Conservation (phyloP, 2,113 vertebrate species). For the Syrmaticus mikado region DNA sequence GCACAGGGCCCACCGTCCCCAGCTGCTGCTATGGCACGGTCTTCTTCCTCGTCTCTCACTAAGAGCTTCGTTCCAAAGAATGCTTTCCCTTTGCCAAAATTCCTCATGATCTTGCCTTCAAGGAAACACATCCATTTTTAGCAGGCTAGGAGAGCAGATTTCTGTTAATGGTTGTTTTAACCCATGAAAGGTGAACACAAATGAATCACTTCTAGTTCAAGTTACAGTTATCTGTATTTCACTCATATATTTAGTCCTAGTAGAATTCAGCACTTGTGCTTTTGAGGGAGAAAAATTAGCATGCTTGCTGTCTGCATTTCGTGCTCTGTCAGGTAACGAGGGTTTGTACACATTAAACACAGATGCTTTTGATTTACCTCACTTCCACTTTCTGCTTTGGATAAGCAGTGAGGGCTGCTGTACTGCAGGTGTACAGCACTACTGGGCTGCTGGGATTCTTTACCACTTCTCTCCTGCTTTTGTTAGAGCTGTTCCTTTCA, state of each 20-base stretch:
- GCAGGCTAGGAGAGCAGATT: conserved; percentile 1
- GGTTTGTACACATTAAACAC: background rate
- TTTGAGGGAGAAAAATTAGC: background rate
- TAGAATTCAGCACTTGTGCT: background rate
- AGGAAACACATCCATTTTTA: conserved; percentile 61
- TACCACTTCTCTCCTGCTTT: background rate
- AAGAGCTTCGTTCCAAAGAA: conserved; percentile 61
- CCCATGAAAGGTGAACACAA: background rate
- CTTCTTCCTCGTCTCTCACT: conserved; percentile 19
- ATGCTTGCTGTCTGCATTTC: background rate
- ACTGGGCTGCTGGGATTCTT: background rate
- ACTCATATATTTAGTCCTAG: background rate
- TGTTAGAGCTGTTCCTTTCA: background rate
- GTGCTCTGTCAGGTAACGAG: background rate
- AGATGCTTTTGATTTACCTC: background rate
- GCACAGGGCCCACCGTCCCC: background rate
- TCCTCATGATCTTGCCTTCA: conserved; percentile 45
- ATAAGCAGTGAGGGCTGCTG: background rate
- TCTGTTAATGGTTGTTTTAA: conserved; percentile 15
- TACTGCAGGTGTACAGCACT: background rate
- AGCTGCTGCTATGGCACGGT: background rate
- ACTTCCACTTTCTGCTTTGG: background rate
- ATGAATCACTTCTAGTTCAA: background rate
- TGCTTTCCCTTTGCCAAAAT: conserved; percentile 51
- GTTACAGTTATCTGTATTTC: background rate